Percentiles rank a stretch among this genome's conserved stretches.
phyloP scores from a whole-genome alignment of 2,797 vertebrate species.

The Lacerta agilis region DNA sequence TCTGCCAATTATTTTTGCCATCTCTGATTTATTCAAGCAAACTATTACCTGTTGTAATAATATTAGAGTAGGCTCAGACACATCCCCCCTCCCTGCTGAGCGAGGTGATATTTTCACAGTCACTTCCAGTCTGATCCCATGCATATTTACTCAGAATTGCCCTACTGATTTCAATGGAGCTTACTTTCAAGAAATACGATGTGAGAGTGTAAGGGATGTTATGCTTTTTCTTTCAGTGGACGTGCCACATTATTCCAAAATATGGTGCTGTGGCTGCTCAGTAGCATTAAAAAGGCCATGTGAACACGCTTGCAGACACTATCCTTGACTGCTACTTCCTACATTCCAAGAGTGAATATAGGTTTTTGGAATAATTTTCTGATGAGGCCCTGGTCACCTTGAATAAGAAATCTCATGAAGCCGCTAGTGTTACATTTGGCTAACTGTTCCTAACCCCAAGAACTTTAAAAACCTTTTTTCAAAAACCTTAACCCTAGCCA shows the following conservation, averaged over 20 bases:
- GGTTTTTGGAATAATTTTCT: neutral
- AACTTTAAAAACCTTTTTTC: neutral
- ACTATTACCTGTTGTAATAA: conserved; percentile 16
- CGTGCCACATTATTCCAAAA: neutral
- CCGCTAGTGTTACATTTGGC: neutral
- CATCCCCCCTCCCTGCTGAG: neutral
- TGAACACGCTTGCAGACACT: neutral
- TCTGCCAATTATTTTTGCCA: neutral
- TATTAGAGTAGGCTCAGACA: neutral
- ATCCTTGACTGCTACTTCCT: neutral
- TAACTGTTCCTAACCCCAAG: neutral
- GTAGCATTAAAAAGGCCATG: neutral
- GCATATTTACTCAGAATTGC: neutral
- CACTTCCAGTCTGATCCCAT: neutral
- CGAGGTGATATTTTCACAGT: conserved; percentile 13
- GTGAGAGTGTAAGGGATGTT: neutral
- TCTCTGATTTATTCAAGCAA: conserved; percentile 27
- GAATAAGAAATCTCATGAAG: neutral
- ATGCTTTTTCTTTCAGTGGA: neutral
- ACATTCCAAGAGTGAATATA: neutral
- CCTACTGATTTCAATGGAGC: neutral
- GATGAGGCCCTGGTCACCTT: neutral
- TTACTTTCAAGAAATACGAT: neutral
- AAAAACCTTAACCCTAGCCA: neutral
- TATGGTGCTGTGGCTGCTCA: neutral